Conservation (phyloP, 2,888 invertebrate species). For the Acronicta alni region DNA sequence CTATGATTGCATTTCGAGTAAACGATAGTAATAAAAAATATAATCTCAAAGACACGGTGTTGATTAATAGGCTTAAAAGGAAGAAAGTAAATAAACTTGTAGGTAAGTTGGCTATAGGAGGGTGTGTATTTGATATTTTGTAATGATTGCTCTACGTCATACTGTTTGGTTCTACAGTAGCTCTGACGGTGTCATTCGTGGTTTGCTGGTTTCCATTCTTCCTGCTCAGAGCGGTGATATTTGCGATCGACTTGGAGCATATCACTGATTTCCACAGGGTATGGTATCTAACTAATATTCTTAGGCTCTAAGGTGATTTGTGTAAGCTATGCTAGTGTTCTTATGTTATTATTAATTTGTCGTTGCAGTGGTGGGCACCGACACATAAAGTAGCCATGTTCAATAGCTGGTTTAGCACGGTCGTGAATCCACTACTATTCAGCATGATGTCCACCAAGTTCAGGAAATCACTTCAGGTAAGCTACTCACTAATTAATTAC, state of each 20-base stretch:
- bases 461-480: constrained; percentile 75
- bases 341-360: background rate
- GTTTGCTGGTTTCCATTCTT: constrained; percentile 82
- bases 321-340: background rate
- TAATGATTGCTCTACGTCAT: background rate
- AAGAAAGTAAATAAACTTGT: constrained; percentile 62
- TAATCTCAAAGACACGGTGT: constrained; percentile 44
- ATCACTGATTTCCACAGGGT: constrained; percentile 66
- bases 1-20: constrained; percentile 59
- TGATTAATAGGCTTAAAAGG: constrained; percentile 55
- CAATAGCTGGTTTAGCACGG: constrained; percentile 78
- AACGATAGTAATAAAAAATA: constrained; percentile 51
- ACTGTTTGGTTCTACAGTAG: constrained; percentile 70
- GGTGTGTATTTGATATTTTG: background rate
- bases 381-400: constrained; percentile 65
- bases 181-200: constrained; percentile 80
- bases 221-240: constrained; percentile 67
- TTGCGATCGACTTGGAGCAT: constrained; percentile 62
- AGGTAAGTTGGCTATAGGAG: constrained; percentile 47
- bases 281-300: too few species aligned
- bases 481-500: too few species aligned
- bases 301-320: too few species aligned
- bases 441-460: constrained; percentile 82
- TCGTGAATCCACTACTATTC: constrained; percentile 79
- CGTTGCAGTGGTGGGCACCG: constrained; percentile 70